Evolutionary conservation across 2,797 vertebrate species (phyloP).

Genomic region (Pipistrellus kuhlii): DNA sequence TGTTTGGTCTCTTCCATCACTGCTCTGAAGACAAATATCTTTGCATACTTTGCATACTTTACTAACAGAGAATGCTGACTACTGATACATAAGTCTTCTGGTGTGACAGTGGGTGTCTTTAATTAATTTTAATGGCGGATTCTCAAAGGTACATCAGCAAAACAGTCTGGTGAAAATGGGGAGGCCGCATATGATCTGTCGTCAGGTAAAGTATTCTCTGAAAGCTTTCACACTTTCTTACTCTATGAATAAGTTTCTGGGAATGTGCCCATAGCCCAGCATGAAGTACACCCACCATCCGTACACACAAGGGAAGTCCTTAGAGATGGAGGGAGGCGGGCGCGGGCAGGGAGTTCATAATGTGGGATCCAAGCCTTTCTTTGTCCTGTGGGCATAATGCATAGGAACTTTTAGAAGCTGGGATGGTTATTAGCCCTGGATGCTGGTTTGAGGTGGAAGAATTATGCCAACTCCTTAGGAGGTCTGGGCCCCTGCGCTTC

Average conservation of each 20-base stretch:
- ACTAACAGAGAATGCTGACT: conserved; percentile 90
- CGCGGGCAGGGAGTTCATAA: neutral
- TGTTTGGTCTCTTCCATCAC: conserved; percentile 68
- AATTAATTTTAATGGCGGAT: conserved; percentile 90
- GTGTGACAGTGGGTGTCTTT: conserved; percentile 89
- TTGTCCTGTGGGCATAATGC: neutral
- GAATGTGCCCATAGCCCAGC: neutral
- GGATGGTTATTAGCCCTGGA: neutral
- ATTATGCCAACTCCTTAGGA: neutral
- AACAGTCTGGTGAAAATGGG: conserved; percentile 88
- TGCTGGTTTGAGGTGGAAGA: neutral
- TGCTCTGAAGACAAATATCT: conserved; percentile 79
- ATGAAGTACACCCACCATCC: neutral
- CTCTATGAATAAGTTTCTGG: conserved; percentile 65
- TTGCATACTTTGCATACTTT: conserved; percentile 84
- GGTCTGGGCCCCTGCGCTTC: neutral
- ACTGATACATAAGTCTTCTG: conserved; percentile 86
- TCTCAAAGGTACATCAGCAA: conserved; percentile 89
- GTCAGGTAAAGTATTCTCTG: conserved; percentile 87
- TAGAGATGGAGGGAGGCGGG: neutral
- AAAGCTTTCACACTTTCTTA: conserved; percentile 81
- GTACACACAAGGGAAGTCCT: neutral
- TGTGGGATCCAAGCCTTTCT: neutral
- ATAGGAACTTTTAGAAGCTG: neutral
- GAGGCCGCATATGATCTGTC: conserved; percentile 87